Conservation (phyloP, 2,888 invertebrate species). For the Rhopalosiphum nymphaeae region DNA sequence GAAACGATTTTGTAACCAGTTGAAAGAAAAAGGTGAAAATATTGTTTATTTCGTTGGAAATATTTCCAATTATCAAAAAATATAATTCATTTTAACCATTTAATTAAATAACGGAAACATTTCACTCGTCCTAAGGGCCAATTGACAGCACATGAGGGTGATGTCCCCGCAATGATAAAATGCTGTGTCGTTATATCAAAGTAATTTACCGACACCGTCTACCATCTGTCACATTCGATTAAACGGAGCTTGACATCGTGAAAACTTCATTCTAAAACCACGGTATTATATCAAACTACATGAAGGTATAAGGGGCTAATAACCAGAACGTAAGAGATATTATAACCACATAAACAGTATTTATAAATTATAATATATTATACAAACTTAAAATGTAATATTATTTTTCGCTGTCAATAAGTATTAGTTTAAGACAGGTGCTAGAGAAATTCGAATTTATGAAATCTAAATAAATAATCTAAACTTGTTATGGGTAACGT, state of each 20-base stretch:
- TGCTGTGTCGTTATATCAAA: constrained; percentile 21
- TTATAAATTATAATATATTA: neutral
- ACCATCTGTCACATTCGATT: constrained; percentile 54
- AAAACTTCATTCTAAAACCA: neutral
- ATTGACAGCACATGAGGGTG: constrained; percentile 16
- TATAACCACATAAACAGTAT: neutral
- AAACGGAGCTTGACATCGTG: neutral
- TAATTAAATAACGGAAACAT: constrained; percentile 47
- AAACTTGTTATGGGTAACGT: neutral
- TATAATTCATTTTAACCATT: neutral
- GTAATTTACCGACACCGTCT: constrained; percentile 38
- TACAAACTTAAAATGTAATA: neutral
- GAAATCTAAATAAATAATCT: neutral
- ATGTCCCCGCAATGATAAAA: neutral
- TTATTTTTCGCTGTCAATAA: neutral
- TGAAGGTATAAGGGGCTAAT: neutral
- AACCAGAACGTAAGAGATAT: neutral
- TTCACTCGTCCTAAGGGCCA: neutral
- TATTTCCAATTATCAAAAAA: neutral
- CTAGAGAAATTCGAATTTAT: neutral
- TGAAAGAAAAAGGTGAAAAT: neutral
- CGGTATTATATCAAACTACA: neutral
- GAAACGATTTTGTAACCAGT: neutral
- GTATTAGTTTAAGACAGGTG: neutral
- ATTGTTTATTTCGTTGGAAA: neutral